Base-by-base conservation (phyloP, 2,888 invertebrate genomes). In the Drosophila hamatofila region DNA sequence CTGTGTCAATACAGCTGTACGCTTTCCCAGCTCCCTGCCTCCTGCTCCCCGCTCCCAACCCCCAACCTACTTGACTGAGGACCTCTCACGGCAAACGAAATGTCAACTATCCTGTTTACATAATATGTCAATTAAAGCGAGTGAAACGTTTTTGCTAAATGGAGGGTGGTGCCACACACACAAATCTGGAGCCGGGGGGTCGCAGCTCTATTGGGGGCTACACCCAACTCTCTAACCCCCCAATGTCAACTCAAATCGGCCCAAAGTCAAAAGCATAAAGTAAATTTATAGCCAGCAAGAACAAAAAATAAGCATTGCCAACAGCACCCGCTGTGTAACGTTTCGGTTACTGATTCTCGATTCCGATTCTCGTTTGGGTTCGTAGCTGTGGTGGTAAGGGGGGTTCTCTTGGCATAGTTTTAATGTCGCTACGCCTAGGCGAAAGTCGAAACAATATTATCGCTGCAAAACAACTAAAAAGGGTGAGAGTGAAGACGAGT, bases 31-130 rank as follows among this genome's bases (percentile, higher is more conserved):
- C 70, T 60, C 68, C 41, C 60, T 57, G 55, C 35, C 51, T 8
- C 33, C 21, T 6, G 42, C n/a, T 64, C 65, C 37, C 59, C 52
- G 60, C 72, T 64, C 63, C 33, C 58, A 44, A 3, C 27, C 9
- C 8, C 27, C 27, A 8, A 9, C 27, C 30, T 11, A 0, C 30
- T 30, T 30, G 41, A 23, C 39, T 11, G 35, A 70, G 55, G 71
- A 49, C 55, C 52, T 69, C 25, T 58, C 48, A 49, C 48, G 48
- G 61, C 55, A 52, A 71, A 58, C 60, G 41, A 67, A 83, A 85
- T 86, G 90, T 88, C 86, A 89, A 90, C 83, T 80, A 83, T 90
- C 77, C 75, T 88, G 88, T 88, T 88, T 88, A 88, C 88, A 88
- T 88, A 90, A 90, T 83, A 90, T 90, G 88, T 88, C 90, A 88